Conservation (phyloP, 2,888 invertebrate species). For the Cetonia aurata region DNA sequence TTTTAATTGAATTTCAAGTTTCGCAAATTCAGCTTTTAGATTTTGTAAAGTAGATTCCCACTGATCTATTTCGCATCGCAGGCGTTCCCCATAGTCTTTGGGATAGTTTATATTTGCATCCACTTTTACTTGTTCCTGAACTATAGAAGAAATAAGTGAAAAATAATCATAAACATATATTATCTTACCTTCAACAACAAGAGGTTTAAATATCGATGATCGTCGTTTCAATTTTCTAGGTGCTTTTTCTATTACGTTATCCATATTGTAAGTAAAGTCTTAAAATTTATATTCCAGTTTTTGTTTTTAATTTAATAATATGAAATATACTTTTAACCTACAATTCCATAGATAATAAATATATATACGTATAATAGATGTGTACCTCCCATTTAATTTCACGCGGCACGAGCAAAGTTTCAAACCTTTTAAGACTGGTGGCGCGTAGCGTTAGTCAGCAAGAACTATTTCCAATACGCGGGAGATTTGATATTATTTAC, state of each 20-base stretch:
- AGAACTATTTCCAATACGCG: too few relatives aligned
- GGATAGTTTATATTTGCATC: not conserved
- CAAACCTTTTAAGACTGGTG: too few relatives aligned
- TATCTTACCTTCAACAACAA: constrained; percentile 12
- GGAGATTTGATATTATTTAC: too few relatives aligned
- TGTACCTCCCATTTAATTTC: too few relatives aligned
- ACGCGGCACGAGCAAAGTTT: too few relatives aligned
- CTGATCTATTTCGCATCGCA: constrained; percentile 18
- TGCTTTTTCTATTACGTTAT: not conserved
- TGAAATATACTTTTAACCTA: too few relatives aligned
- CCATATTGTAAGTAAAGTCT: not conserved
- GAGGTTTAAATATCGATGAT: constrained; percentile 28
- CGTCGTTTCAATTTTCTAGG: constrained; percentile 1
- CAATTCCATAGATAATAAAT: too few relatives aligned
- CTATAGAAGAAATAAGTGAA: constrained; percentile 7
- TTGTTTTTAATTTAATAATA: too few relatives aligned
- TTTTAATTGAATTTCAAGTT: not conserved
- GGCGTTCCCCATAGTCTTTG: not conserved
- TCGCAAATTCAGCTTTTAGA: not conserved
- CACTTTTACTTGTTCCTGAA: constrained; percentile 1
- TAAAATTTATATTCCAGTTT: too few relatives aligned
- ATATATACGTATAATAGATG: too few relatives aligned
- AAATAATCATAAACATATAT: not conserved
- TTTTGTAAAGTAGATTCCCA: constrained; percentile 14
- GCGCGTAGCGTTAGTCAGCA: too few relatives aligned